Percentiles rank a stretch among this genome's conserved stretches.
Evolutionary conservation across 1,140 invertebrate genomes (phyloP).

Genomic region (Drosophila sproati): DNA sequence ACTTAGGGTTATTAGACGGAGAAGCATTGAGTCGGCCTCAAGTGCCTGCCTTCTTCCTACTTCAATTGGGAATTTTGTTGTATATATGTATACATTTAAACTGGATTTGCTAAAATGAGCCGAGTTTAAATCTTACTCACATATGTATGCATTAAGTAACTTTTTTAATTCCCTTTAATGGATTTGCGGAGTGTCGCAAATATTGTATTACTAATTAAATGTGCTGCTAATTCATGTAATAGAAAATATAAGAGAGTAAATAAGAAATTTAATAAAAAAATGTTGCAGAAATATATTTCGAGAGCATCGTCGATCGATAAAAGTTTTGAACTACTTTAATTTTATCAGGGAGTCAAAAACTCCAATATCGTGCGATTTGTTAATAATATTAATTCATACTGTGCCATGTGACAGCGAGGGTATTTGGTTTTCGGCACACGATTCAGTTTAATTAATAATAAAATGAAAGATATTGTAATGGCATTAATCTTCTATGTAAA

Average conservation of each 20-base stretch:
- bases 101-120: constrained; percentile 19
- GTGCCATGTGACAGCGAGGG: no score
- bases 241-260: no score
- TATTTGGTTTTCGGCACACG: no score
- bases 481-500: constrained; percentile 1
- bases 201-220: not conserved
- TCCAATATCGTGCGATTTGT: no score
- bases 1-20: constrained; percentile 79
- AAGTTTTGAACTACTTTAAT: not conserved
- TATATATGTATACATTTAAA: constrained; percentile 24
- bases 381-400: no score
- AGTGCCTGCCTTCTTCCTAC: constrained; percentile 55
- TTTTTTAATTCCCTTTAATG: not conserved
- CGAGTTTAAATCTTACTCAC: no score
- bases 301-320: no score
- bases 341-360: no score
- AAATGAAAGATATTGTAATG: not conserved
- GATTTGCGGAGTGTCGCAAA: not conserved
- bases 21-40: constrained; percentile 63
- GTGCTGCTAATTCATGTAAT: no score
- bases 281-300: no score
- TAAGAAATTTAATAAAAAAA: no score
- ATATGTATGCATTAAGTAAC: not conserved
- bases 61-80: constrained; percentile 48
- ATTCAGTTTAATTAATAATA: not conserved